These are phyloP conservation scores for Coptotermes formosanus DNA, from an alignment of 1,140 invertebrate species.

Conservation along the genomic window DNA sequence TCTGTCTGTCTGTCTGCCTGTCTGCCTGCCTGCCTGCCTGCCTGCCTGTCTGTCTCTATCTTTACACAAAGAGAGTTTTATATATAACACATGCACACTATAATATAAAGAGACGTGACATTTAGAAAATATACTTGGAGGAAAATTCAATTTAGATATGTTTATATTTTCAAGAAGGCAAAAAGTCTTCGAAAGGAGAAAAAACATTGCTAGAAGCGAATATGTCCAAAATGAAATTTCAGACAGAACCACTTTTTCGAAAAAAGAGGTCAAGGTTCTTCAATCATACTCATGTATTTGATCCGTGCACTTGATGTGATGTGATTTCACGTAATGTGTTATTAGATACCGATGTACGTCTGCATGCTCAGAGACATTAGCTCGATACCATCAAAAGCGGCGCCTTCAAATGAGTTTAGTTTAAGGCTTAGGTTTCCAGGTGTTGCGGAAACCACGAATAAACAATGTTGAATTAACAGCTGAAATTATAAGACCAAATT, in stretches of 20 bases:
- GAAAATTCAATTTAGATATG: slow-evolving; percentile 15
- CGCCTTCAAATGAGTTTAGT: too few relatives aligned
- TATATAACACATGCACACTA: slow-evolving; percentile 17
- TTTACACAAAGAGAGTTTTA: neutral
- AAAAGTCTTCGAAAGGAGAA: neutral
- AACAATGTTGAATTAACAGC: too few relatives aligned
- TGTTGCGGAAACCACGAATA: too few relatives aligned
- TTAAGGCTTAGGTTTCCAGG: too few relatives aligned
- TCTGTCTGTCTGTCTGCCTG: too few relatives aligned
- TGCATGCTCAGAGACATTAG: too few relatives aligned
- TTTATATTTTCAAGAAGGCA: slow-evolving; percentile 2
- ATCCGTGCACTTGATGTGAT: neutral
- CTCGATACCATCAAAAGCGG: too few relatives aligned
- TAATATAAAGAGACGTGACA: neutral
- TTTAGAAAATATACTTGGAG: neutral
- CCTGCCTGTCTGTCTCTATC: neutral
- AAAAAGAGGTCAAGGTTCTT: neutral
- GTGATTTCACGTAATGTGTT: too few relatives aligned
- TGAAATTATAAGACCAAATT: too few relatives aligned
- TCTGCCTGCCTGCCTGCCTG: too few relatives aligned
- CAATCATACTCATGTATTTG: neutral
- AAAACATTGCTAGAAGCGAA: neutral
- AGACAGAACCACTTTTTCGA: neutral
- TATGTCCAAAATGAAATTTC: neutral
- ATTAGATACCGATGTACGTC: too few relatives aligned